Evolutionary conservation across 2,113 vertebrate species (phyloP).

Genomic region (Urocitellus parryii): DNA sequence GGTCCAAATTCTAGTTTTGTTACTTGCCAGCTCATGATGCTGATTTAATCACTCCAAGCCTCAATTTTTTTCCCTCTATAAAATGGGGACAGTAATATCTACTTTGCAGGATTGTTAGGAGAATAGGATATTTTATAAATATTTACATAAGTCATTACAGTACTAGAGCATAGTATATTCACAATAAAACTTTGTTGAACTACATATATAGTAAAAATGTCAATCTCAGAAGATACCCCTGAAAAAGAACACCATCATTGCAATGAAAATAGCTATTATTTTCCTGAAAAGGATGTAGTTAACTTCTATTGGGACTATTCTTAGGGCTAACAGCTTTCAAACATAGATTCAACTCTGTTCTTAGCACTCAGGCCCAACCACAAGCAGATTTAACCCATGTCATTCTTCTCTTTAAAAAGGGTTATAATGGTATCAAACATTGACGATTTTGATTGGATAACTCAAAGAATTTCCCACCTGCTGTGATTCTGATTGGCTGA

Average conservation of each 20-base stretch:
- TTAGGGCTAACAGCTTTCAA: constrained; percentile 66
- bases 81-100: constrained; percentile 44
- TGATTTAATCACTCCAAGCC: constrained; percentile 45
- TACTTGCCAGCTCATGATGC: constrained; percentile 16
- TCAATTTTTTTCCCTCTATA: constrained; percentile 30
- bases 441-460: constrained; percentile 74
- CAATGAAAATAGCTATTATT: constrained; percentile 77
- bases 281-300: constrained; percentile 66
- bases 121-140: constrained; percentile 56
- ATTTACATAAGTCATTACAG: constrained; percentile 39
- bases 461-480: constrained; percentile 68
- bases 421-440: constrained; percentile 66
- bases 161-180: constrained; percentile 52
- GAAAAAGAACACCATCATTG: constrained; percentile 65
- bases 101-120: not conserved
- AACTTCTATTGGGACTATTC: constrained; percentile 65
- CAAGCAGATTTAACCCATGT: constrained; percentile 56
- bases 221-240: constrained; percentile 60
- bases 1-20: constrained; percentile 52
- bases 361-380: constrained; percentile 54
- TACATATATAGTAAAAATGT: constrained; percentile 50
- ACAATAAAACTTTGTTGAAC: constrained; percentile 70
- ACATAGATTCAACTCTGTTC: constrained; percentile 57
- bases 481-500: constrained; percentile 68
- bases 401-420: constrained; percentile 63